Conservation (phyloP, 2,797 vertebrate genomes). For the Cryptoblepharus egeriae region DNA sequence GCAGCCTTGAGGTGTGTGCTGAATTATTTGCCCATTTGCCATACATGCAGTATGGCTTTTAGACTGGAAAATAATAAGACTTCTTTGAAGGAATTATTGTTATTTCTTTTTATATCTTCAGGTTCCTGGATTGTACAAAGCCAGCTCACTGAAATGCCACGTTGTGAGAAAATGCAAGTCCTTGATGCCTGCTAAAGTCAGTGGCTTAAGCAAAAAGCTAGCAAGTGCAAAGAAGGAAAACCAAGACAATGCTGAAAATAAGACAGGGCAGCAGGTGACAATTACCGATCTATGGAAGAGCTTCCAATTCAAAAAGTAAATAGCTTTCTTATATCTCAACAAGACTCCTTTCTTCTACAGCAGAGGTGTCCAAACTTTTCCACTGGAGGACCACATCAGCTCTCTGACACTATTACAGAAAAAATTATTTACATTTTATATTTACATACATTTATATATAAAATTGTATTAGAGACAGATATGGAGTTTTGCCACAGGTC, state of each 20-base stretch:
- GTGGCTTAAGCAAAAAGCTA: conserved; percentile 85
- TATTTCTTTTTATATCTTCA: conserved; percentile 57
- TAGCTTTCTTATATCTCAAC: conserved; percentile 16
- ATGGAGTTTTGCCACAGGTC: too few species aligned
- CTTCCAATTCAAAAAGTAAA: conserved; percentile 90
- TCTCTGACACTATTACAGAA: too few species aligned
- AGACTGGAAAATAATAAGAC: background rate
- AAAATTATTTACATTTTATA: too few species aligned
- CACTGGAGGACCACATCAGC: too few species aligned
- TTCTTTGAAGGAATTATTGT: conserved; percentile 14
- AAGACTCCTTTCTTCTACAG: background rate
- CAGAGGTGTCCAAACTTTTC: too few species aligned
- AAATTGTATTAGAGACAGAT: too few species aligned
- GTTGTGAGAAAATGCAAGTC: conserved; percentile 71
- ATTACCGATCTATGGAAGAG: conserved; percentile 91
- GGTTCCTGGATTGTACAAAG: conserved; percentile 84
- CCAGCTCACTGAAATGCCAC: conserved; percentile 57
- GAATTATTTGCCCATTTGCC: background rate
- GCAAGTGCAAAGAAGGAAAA: conserved; percentile 63
- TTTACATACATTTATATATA: too few species aligned
- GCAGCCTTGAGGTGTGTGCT: too few species aligned
- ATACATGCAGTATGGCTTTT: background rate
- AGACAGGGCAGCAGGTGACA: conserved; percentile 82
- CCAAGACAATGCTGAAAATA: conserved; percentile 83
- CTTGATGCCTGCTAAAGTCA: conserved; percentile 83